Conservation (phyloP, 2,888 invertebrate genomes). For the Autographa gamma region DNA sequence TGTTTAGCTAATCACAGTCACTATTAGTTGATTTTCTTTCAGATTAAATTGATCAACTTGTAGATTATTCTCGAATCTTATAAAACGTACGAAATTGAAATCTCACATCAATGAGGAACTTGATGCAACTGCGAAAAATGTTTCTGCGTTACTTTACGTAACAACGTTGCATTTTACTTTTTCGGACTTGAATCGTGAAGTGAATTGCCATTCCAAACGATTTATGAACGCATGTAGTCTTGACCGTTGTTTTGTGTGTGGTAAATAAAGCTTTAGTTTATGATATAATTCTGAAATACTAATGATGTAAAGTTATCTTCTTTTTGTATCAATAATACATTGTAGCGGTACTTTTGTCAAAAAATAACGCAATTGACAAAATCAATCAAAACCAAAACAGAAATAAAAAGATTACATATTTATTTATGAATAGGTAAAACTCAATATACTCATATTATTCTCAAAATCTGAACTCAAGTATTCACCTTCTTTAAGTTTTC, state of each 20-base stretch:
- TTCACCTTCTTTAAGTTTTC: too few relatives aligned
- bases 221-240: slow-evolving; percentile 26
- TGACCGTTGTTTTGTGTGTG: slow-evolving; percentile 13
- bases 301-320: neutral
- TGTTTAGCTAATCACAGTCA: too few relatives aligned
- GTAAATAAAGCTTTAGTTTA: slow-evolving; percentile 13
- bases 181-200: slow-evolving; percentile 6
- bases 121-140: slow-evolving; percentile 28
- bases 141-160: slow-evolving; percentile 21
- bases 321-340: too few relatives aligned
- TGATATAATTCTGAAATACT: neutral
- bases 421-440: too few relatives aligned
- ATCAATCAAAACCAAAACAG: too few relatives aligned
- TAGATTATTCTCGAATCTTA: neutral
- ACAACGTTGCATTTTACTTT: slow-evolving; percentile 18
- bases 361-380: too few relatives aligned
- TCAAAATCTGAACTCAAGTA: too few relatives aligned
- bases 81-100: neutral
- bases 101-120: neutral
- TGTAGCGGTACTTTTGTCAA: too few relatives aligned
- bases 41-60: too few relatives aligned
- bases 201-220: slow-evolving; percentile 15
- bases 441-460: too few relatives aligned
- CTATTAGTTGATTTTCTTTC: too few relatives aligned
- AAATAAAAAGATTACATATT: too few relatives aligned